phyloP scores from a whole-genome alignment of 2,113 vertebrate genomes.

The Gymnarchus niloticus region DNA sequence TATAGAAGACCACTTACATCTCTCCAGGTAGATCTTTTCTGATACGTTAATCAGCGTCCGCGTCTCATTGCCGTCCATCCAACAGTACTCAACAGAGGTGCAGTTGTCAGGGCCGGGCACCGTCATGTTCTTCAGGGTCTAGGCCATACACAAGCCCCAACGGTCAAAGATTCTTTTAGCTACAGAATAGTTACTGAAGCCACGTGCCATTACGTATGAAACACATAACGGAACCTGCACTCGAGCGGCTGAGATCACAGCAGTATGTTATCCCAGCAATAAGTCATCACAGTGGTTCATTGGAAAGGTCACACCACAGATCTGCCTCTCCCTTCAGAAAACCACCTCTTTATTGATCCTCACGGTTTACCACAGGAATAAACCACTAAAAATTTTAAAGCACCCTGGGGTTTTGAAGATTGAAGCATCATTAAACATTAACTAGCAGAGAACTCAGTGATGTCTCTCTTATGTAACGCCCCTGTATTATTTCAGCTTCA shows the following conservation, averaged over 20 bases:
- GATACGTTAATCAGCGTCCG: conserved; percentile 69
- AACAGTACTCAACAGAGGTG: conserved; percentile 61
- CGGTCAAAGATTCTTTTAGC: background rate
- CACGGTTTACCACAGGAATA: background rate
- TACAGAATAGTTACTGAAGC: background rate
- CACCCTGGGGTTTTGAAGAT: background rate
- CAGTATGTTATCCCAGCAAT: background rate
- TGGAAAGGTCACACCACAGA: background rate
- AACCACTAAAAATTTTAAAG: conserved; percentile 4
- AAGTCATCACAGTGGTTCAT: background rate
- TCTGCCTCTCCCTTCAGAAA: background rate
- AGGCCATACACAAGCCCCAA: background rate
- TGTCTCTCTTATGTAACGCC: background rate
- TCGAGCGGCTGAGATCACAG: background rate
- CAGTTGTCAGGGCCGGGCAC: conserved; percentile 62
- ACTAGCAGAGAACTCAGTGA: background rate
- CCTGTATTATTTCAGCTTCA: background rate
- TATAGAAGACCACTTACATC: conserved; percentile 68
- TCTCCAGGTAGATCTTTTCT: conserved; percentile 52
- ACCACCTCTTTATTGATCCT: background rate
- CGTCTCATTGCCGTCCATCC: conserved; percentile 51
- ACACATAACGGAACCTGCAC: background rate
- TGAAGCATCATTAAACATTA: background rate
- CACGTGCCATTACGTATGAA: background rate
- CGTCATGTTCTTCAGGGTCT: conserved; percentile 62